Evolutionary conservation across 2,888 invertebrate species (phyloP).

Genomic region (Drosophila fungiperda): DNA sequence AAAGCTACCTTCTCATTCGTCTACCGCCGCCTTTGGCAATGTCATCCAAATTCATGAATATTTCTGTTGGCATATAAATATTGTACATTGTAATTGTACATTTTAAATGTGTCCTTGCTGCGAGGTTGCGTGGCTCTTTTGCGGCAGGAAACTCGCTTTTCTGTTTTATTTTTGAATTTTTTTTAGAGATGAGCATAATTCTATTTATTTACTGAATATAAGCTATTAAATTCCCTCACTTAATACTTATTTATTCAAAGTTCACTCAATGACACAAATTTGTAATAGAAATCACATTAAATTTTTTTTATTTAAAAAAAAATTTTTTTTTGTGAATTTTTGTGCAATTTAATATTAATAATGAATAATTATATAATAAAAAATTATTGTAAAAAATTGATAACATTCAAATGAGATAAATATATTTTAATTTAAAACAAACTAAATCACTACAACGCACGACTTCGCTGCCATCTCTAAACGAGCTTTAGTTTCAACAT

Average conservation of each 20-base stretch:
- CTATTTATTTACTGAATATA: background rate
- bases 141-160: conserved; percentile 28
- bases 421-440: background rate
- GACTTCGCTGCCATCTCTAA: conserved; percentile 34
- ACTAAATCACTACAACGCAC: background rate
- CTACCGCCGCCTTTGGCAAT: conserved; percentile 34
- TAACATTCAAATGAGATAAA: background rate
- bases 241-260: background rate
- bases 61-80: conserved; percentile 39
- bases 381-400: background rate
- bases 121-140: conserved; percentile 32
- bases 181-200: conserved; percentile 34
- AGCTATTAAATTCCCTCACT: background rate
- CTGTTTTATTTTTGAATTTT: conserved; percentile 17
- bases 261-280: background rate
- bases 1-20: conserved; percentile 5
- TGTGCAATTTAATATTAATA: background rate
- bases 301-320: background rate
- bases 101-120: conserved; percentile 5
- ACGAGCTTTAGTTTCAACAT: conserved; percentile 32
- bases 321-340: background rate
- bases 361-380: background rate
- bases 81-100: conserved; percentile 16
- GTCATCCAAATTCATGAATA: conserved; percentile 60
- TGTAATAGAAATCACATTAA: background rate